A percentile compares a stretch with the other conserved stretches of the same genome.
phyloP scores from a whole-genome alignment of 2,888 invertebrate genomes.

The Nomada lathburiana region DNA sequence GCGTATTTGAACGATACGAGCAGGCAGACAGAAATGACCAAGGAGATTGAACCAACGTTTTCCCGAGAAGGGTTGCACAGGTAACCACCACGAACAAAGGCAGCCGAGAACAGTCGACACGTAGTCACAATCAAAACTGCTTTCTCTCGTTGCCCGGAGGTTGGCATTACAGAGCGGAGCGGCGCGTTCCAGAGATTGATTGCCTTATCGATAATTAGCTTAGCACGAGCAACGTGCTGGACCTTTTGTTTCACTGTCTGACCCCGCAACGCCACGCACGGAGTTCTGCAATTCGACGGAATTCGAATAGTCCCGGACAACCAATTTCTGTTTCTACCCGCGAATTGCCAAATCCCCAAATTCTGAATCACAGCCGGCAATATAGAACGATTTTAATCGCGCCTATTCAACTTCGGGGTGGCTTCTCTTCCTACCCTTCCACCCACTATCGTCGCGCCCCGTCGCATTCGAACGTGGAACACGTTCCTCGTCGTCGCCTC shows the following conservation, averaged over 20 bases:
- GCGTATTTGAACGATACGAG: neutral
- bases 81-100: neutral
- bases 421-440: too few relatives aligned
- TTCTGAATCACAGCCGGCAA: neutral
- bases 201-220: conserved; percentile 73
- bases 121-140: conserved; percentile 65
- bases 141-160: conserved; percentile 67
- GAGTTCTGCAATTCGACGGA: conserved; percentile 21
- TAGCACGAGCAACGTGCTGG: conserved; percentile 63
- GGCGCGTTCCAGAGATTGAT: conserved; percentile 69
- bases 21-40: too few relatives aligned
- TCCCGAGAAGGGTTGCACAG: too few relatives aligned
- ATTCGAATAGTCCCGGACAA: neutral
- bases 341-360: neutral
- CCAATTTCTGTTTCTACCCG: neutral
- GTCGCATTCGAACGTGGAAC: conserved; percentile 59
- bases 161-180: conserved; percentile 59
- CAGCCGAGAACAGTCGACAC: conserved; percentile 10
- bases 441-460: neutral
- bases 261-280: conserved; percentile 38
- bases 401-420: neutral
- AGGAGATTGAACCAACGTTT: too few relatives aligned
- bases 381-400: neutral
- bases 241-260: conserved; percentile 65
- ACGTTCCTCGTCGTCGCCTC: conserved; percentile 18